Evolutionary conservation across 2,113 vertebrate species (phyloP).

Genomic region (Clarias macrocephalus): DNA sequence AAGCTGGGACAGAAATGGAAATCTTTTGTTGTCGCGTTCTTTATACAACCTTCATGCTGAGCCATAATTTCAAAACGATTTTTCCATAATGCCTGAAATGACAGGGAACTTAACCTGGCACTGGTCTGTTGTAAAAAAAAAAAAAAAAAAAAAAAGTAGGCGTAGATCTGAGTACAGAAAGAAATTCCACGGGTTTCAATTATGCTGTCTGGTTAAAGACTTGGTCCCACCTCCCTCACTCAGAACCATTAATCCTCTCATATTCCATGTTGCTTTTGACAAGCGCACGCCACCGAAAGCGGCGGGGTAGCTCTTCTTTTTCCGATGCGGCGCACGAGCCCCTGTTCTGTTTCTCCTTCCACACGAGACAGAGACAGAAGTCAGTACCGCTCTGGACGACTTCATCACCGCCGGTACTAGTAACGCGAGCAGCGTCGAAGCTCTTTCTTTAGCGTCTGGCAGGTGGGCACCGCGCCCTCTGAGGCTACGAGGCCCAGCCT

Average conservation of each 20-base stretch:
- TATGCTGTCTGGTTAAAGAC: conserved; percentile 41
- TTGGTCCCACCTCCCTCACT: conserved; percentile 17
- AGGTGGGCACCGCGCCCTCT: conserved; percentile 73
- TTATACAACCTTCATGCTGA: not conserved
- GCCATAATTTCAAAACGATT: not conserved
- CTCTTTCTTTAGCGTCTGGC: conserved; percentile 66
- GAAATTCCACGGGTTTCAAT: conserved; percentile 43
- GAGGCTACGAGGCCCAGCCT: conserved; percentile 72
- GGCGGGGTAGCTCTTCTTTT: conserved; percentile 57
- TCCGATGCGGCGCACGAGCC: conserved; percentile 35
- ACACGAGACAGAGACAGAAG: conserved; percentile 73
- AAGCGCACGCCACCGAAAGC: conserved; percentile 62
- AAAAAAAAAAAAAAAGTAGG: not conserved
- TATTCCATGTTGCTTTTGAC: conserved; percentile 65
- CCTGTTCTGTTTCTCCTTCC: conserved; percentile 60
- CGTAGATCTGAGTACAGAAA: conserved; percentile 27
- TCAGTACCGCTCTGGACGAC: conserved; percentile 80
- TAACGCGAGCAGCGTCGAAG: conserved; percentile 72
- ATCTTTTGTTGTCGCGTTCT: not conserved
- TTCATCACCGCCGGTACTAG: conserved; percentile 84
- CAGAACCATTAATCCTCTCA: conserved; percentile 61
- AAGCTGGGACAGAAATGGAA: not conserved
- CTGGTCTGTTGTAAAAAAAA: not conserved
- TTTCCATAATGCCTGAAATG: conserved; percentile 14
- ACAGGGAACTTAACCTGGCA: not conserved